Base-by-base conservation (phyloP, 2,888 invertebrate species). In the Orchesellides sinensis region DNA sequence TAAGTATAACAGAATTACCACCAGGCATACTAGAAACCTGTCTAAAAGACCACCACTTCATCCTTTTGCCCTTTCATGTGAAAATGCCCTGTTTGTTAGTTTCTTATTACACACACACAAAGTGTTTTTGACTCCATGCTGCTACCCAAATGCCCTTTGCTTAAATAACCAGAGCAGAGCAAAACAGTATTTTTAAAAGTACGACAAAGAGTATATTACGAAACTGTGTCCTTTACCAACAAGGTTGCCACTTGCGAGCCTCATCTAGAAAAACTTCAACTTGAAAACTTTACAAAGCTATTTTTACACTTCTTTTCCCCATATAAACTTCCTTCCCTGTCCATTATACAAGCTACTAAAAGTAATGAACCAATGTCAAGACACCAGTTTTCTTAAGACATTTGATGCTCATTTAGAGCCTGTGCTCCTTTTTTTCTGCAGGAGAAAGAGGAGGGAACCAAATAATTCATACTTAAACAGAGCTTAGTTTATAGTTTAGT, bases 381-480 rank as follows among this genome's bases (percentile, higher is more conserved):
- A 66, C 47, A 66, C 47, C 66, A 47, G 66, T 66, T 66, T 66
- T 35, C 47, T 66, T 23, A n/a, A 66, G 49, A 49, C 66, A n/a
- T 66, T 66, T 66, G 49, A 66, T 66, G 66, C 45, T 47, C 45
- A 14, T 66, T 35, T 35, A 19, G 10, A 52, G 5, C 3, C 10
- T 23, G 21, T 61, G 21, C 19, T 32, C 59, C 5, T 1, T 23
- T 21, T 8, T 35, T 3, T 63, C 35, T 63, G 32, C 5, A 35
- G 10, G 4, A 25, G 23, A 40, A 40, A 10, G n/a, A n/a, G 12
- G 35, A 49, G 32, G 10, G 35, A 52, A 63, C 32, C 77, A 77
- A 77, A 83, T 79, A 83, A 79, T 66, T 83, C 74, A 83, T 79
- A 74, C 83, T 82, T 82, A 82, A 75, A 75, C 19, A 47, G 75